These are phyloP conservation scores for Dasypus novemcinctus DNA, from an alignment of 2,113 vertebrate species.

Conservation along the genomic window DNA sequence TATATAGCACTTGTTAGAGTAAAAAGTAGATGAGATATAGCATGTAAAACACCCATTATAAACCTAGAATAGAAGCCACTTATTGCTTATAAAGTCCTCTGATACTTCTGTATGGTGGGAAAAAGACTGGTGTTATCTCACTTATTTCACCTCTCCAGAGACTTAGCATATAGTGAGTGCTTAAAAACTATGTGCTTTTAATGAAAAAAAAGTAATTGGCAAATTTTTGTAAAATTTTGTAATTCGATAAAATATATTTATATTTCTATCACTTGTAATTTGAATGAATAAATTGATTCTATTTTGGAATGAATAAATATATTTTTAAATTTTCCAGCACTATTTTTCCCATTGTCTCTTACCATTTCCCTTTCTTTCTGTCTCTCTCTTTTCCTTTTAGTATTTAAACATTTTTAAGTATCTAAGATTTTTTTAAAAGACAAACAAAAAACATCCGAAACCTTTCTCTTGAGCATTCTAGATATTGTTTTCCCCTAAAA, in stretches of 20 bases:
- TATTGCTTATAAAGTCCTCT: neutral
- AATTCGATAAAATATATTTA: neutral
- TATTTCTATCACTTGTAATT: neutral
- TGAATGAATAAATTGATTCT: neutral
- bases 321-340: neutral
- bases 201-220: neutral
- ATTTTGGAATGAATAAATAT: neutral
- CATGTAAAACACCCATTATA: neutral
- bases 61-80: neutral
- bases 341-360: neutral
- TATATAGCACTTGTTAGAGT: neutral
- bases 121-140: neutral
- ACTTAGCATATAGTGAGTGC: neutral
- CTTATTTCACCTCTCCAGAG: neutral
- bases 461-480: neutral
- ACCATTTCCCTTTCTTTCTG: neutral
- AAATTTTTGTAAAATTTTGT: neutral
- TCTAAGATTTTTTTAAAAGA: neutral
- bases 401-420: neutral
- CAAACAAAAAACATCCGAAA: neutral
- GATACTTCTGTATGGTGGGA: neutral
- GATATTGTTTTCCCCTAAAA: neutral
- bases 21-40: neutral
- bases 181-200: neutral
- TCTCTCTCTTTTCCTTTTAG: neutral